phyloP scores from a whole-genome alignment of 30 jellyfish, hydroid and myxozoan species.

The Cassiopea xamachana region DNA sequence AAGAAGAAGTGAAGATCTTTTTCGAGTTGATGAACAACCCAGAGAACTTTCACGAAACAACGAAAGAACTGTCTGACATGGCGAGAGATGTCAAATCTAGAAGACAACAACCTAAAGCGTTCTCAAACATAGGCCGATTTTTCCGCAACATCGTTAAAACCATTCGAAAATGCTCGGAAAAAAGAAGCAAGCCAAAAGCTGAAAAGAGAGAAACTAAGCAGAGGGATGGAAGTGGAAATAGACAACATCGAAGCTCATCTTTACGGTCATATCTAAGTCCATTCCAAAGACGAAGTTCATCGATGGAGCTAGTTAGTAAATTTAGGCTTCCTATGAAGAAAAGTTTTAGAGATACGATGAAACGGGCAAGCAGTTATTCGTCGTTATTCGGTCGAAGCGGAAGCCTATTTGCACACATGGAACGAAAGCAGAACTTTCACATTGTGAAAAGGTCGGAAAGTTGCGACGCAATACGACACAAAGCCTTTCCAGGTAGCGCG shows the following conservation, averaged over 20 bases:
- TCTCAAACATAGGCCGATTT: constrained; percentile 17
- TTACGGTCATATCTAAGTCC: constrained; percentile 5
- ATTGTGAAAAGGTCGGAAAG: neutral
- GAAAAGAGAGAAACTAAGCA: neutral
- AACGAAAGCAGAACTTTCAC: neutral
- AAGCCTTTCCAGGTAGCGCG: neutral
- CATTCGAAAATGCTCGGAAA: neutral
- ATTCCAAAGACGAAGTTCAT: neutral
- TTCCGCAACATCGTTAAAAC: constrained; percentile 22
- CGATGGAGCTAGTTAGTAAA: neutral
- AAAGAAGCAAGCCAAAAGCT: neutral
- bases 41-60: constrained; percentile 61
- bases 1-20: constrained; percentile 40
- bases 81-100: constrained; percentile 42
- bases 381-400: constrained; percentile 74
- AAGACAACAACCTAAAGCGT: neutral
- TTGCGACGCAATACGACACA: neutral
- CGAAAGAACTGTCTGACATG: constrained; percentile 69
- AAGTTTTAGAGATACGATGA: neutral
- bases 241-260: neutral
- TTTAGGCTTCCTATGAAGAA: neutral
- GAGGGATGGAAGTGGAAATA: neutral
- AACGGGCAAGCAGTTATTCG: constrained; percentile 65
- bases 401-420: constrained; percentile 50
- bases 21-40: constrained; percentile 47